These are phyloP conservation scores for Apodemia duryi DNA, from an alignment of 2,888 invertebrate species.

Conservation along the genomic window DNA sequence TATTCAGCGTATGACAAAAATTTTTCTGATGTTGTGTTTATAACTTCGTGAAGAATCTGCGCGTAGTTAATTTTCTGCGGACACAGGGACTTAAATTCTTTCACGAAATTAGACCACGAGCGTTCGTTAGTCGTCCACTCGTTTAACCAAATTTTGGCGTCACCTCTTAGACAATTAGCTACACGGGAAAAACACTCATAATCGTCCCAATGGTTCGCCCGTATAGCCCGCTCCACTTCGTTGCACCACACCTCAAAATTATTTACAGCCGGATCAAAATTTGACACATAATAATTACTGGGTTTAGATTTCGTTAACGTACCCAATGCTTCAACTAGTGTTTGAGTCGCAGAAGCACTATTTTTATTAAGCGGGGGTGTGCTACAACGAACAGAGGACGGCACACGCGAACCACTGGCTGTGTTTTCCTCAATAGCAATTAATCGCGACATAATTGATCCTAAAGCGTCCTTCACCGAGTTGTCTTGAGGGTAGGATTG, in stretches of 20 bases:
- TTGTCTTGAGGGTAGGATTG: background rate
- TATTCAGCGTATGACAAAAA: constrained; percentile 17
- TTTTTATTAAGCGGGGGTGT: background rate
- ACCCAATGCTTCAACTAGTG: background rate
- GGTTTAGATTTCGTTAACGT: background rate
- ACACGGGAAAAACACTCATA: constrained; percentile 1
- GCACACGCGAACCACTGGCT: background rate
- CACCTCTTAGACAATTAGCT: constrained; percentile 4
- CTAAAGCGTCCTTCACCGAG: background rate
- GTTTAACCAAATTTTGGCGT: background rate
- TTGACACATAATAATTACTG: background rate
- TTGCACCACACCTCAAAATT: background rate
- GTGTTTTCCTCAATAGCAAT: background rate
- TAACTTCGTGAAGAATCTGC: constrained; percentile 7
- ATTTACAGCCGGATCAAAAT: background rate
- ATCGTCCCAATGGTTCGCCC: constrained; percentile 4
- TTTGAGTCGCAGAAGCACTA: background rate
- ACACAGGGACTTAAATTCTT: constrained; percentile 10
- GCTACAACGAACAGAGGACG: background rate
- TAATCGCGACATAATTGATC: background rate
- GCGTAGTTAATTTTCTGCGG: constrained; percentile 1
- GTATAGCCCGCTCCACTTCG: background rate
- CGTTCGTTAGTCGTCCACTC: constrained; percentile 12
- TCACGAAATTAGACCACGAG: constrained; percentile 7
- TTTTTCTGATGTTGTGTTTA: constrained; percentile 2